Conservation (phyloP, 2,888 invertebrate species). For the Ormia ochracea region DNA sequence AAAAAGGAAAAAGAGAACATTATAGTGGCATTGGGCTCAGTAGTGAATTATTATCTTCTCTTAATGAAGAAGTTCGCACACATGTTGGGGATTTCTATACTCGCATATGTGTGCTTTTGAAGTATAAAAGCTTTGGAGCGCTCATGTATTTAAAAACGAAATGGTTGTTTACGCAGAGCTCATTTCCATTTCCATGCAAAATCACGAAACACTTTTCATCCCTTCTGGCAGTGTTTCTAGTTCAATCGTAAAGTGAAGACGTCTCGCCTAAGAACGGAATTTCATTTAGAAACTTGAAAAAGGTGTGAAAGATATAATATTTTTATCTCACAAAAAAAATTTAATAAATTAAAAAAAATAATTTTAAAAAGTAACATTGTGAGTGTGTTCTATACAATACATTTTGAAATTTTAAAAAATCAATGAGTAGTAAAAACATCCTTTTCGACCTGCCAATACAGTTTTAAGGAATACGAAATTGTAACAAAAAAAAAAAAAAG, state of each 20-base stretch:
- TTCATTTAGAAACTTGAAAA: conserved; percentile 24
- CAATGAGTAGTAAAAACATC: background rate
- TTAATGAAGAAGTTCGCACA: background rate
- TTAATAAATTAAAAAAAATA: background rate
- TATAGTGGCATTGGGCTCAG: background rate
- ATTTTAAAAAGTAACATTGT: too few relatives aligned
- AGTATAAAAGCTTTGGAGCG: conserved; percentile 30
- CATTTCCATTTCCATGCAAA: conserved; percentile 58
- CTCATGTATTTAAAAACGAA: too few relatives aligned
- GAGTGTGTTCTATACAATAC: too few relatives aligned
- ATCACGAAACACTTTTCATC: conserved; percentile 64
- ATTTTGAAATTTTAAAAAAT: conserved; percentile 3
- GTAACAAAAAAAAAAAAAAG: background rate
- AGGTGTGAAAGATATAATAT: conserved; percentile 27
- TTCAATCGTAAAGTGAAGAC: conserved; percentile 74
- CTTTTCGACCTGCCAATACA: background rate
- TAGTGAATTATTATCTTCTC: background rate
- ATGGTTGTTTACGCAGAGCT: conserved; percentile 19
- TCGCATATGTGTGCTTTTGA: background rate
- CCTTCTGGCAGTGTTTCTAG: conserved; percentile 72
- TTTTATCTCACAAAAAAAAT: background rate
- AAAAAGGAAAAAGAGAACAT: background rate
- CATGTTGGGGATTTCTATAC: conserved; percentile 30
- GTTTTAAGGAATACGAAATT: background rate
- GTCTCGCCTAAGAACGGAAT: conserved; percentile 66